These are phyloP conservation scores for Drosophila athabasca DNA, from an alignment of 1,140 invertebrate genomes.

Conservation along the genomic window DNA sequence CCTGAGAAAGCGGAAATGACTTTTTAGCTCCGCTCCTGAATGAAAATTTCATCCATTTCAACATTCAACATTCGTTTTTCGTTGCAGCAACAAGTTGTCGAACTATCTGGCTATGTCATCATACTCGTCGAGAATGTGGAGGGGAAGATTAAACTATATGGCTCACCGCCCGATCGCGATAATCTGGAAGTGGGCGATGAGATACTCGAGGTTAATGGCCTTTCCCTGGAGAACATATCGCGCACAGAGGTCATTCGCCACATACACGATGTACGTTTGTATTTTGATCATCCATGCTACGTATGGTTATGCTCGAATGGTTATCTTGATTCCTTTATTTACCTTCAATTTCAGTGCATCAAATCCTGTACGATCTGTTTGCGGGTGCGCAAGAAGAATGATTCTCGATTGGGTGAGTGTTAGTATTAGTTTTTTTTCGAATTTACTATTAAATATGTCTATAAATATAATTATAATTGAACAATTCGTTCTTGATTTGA, in stretches of 20 bases:
- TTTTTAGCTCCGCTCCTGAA: too few relatives aligned
- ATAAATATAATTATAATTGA: too few relatives aligned
- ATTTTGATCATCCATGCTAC: too few relatives aligned
- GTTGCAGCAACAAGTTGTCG: conserved; percentile 87
- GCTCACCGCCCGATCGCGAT: conserved; percentile 97
- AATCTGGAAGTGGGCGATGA: conserved; percentile 96
- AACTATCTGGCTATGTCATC: conserved; percentile 97
- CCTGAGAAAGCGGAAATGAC: conserved; percentile 12
- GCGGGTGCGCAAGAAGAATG: conserved; percentile 93
- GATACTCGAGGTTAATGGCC: conserved; percentile 97
- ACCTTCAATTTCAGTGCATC: conserved; percentile 90
- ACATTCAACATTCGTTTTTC: neutral
- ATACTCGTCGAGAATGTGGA: conserved; percentile 96
- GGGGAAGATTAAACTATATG: conserved; percentile 97
- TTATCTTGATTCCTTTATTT: neutral
- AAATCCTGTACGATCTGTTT: conserved; percentile 96
- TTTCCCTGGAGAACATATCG: conserved; percentile 93
- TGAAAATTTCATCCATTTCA: too few relatives aligned
- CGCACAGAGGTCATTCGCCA: conserved; percentile 95
- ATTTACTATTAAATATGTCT: too few relatives aligned
- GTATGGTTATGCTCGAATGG: too few relatives aligned
- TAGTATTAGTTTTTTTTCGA: too few relatives aligned
- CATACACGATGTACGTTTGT: conserved; percentile 92
- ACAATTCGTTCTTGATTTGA: too few relatives aligned
- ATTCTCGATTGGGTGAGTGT: conserved; percentile 93